Conservation (phyloP, 2,797 vertebrate genomes). For the Poecile montanus region DNA sequence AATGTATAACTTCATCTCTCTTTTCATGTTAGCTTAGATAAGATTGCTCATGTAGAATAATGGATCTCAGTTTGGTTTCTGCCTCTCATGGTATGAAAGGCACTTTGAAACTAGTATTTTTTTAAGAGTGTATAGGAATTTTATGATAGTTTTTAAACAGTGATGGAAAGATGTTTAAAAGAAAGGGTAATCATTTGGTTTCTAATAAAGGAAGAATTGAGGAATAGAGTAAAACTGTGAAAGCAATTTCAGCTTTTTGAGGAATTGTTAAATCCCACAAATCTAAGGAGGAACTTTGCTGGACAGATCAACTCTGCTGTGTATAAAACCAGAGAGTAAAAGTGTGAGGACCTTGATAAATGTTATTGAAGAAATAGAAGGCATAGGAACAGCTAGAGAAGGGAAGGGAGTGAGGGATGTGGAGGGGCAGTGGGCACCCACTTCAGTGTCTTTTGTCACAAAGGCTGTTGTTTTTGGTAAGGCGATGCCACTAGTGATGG, state of each 20-base stretch:
- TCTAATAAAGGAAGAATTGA: neutral
- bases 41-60: neutral
- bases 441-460: neutral
- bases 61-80: neutral
- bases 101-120: neutral
- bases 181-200: neutral
- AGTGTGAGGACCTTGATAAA: constrained; percentile 11
- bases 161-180: neutral
- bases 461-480: neutral
- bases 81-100: neutral
- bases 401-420: neutral
- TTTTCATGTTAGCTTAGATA: neutral
- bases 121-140: neutral
- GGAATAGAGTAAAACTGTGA: neutral
- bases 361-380: neutral
- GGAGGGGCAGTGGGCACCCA: neutral
- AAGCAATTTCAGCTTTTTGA: neutral
- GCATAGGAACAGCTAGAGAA: neutral
- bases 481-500: neutral
- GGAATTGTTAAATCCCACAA: constrained; percentile 22
- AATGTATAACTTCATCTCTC: constrained; percentile 61
- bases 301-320: constrained; percentile 64
- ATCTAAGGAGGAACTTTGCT: constrained; percentile 69
- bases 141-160: neutral
- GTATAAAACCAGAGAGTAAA: neutral